Percentiles rank a stretch among this genome's conserved stretches.
Evolutionary conservation across 2,797 vertebrate species (phyloP).

Genomic region (Tragopan temminckii): DNA sequence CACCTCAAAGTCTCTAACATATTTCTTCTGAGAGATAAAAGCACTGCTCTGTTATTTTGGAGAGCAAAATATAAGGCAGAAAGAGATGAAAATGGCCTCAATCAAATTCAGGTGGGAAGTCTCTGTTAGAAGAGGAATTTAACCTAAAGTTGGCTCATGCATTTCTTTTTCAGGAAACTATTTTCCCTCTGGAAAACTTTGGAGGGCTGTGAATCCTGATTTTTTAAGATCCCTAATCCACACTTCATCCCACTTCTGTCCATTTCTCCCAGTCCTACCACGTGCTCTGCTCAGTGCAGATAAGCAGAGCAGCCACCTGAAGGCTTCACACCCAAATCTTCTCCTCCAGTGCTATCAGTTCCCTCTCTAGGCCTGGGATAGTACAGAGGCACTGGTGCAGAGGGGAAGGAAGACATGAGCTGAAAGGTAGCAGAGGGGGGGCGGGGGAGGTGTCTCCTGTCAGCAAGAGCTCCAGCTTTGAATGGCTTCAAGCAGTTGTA

Average conservation of each 20-base stretch:
- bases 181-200: constrained; percentile 31
- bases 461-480: background rate
- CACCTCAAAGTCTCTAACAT: constrained; percentile 50
- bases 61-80: constrained; percentile 26
- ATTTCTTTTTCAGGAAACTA: constrained; percentile 23
- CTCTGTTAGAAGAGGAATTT: constrained; percentile 39
- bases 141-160: constrained; percentile 2
- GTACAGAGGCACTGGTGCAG: background rate
- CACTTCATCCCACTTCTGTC: background rate
- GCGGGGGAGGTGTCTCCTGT: background rate
- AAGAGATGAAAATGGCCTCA: constrained; percentile 37
- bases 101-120: constrained; percentile 48
- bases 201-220: background rate
- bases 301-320: background rate
- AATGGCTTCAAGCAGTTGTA: background rate
- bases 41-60: background rate
- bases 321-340: background rate
- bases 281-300: background rate
- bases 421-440: background rate
- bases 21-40: constrained; percentile 60
- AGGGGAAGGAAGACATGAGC: background rate
- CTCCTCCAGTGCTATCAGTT: background rate
- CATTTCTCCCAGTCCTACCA: background rate
- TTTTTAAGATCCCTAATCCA: background rate
- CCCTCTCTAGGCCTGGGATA: background rate